A percentile compares a stretch with the other conserved stretches of the same genome.
These are phyloP conservation scores for Macaca nemestrina DNA, from an alignment of 2,113 vertebrate species.

Conservation along the genomic window DNA sequence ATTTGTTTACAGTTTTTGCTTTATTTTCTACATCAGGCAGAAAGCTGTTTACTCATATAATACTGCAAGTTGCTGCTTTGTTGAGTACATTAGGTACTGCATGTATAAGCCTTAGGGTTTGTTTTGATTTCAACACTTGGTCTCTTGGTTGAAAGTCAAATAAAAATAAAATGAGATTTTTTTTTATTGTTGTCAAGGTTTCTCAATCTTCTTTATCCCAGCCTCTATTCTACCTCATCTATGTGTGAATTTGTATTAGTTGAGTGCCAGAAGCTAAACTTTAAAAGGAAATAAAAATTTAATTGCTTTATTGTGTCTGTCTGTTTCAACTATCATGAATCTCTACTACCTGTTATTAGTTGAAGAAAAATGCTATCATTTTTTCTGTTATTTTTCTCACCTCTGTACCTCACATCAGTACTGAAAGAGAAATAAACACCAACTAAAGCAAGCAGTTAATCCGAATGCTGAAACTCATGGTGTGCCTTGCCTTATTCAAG, in stretches of 20 bases:
- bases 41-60: constrained; percentile 13
- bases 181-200: constrained; percentile 1
- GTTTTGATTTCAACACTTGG: constrained; percentile 64
- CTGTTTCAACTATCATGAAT: constrained; percentile 59
- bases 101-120: constrained; percentile 49
- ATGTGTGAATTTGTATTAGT: constrained; percentile 29
- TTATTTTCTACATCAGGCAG: constrained; percentile 30
- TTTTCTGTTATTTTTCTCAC: background rate
- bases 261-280: constrained; percentile 57
- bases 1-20: constrained; percentile 19
- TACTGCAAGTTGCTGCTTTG: background rate
- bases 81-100: background rate
- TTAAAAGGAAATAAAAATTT: constrained; percentile 43
- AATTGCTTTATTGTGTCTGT: constrained; percentile 50
- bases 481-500: background rate
- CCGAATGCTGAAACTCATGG: background rate
- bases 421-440: constrained; percentile 25
- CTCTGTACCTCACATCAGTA: background rate
- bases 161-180: constrained; percentile 67
- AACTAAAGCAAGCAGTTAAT: constrained; percentile 3
- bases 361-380: constrained; percentile 8
- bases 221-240: background rate
- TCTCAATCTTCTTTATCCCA: background rate
- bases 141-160: constrained; percentile 59
- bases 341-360: background rate